phyloP scores from a whole-genome alignment of 2,888 invertebrate species.

The Hartigia nigra region DNA sequence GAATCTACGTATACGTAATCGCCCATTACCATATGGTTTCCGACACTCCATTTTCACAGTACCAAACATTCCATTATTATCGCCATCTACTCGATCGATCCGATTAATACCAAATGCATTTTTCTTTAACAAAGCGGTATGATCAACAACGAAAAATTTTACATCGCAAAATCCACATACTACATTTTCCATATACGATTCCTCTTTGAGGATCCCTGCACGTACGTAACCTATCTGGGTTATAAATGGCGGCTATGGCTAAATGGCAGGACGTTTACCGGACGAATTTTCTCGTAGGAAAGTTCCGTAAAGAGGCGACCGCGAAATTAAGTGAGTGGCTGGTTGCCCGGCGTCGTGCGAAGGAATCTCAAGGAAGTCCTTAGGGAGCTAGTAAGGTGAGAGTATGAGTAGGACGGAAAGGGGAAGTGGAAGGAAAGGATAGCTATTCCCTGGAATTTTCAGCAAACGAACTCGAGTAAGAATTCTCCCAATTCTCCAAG shows the following conservation, averaged over 20 bases:
- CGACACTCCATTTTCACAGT: not conserved
- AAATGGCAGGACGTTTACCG: not conserved
- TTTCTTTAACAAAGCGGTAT: not conserved
- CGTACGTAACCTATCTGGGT: not conserved
- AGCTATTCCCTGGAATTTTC: not conserved
- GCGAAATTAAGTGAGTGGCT: not conserved
- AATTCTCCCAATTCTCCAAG: slow-evolving; percentile 52
- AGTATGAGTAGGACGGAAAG: not conserved
- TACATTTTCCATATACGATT: not conserved
- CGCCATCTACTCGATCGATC: not conserved
- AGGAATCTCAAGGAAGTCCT: not conserved
- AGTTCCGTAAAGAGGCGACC: not conserved
- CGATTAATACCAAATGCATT: not conserved
- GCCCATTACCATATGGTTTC: not conserved
- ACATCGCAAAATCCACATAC: not conserved
- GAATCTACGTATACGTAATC: not conserved
- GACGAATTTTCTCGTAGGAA: not conserved
- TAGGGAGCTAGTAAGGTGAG: not conserved
- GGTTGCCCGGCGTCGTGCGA: not conserved
- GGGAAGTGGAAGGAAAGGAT: not conserved
- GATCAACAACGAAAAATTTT: not conserved
- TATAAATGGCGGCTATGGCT: not conserved
- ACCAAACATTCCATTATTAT: not conserved
- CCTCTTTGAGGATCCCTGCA: not conserved
- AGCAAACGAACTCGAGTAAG: slow-evolving; percentile 36